Base-by-base conservation (phyloP, 2,113 vertebrate genomes). In the Ptyas mucosa region DNA sequence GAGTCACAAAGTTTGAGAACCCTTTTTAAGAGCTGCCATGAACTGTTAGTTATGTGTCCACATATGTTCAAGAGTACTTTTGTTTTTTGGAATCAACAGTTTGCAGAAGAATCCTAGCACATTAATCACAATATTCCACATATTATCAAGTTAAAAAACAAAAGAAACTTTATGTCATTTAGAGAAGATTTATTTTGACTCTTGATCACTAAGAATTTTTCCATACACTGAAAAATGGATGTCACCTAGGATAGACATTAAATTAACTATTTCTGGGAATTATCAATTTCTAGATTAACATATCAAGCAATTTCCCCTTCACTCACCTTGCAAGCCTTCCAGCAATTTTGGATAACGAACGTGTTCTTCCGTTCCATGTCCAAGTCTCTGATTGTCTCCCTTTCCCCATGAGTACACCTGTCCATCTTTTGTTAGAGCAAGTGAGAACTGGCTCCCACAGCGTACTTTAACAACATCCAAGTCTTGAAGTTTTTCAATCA, bases 351-450 rank as follows among this genome's bases (percentile, higher is more conserved):
- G 99, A 94, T 99, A 99, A 51, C 99, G 98, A 92, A 99, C 99
- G 0, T 99, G 99, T 91, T 99, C 99, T 90, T 99, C 99, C 0
- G 99, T 99, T 88, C 99, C 99, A 23, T 99, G 99, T 0, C 99
- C 99, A 26, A 99, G 98, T 5, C 99, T 98, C 95, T 99, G 99
- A 95, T 99, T 99, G 97, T 99, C 99, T 75, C 99, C 99, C 95
- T 99, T 99, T 4, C 99, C 99, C 99, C 99, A 99, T 1, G 99
- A 99, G 94, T 99, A 99, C 39, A 99, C 98, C 92, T 99, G 99
- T 0, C 99, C 99, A 46, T 99, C 99, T 97, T 99, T 99, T 20
- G 99, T 98, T 94, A 99, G 97, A 15, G 99, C 98, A 95, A 99
- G 96, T 9, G 99, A 99, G 96, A 99, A 99, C 94, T 99, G 99